phyloP scores from a whole-genome alignment of 2,888 invertebrate genomes.

The Mythimna ferrago region DNA sequence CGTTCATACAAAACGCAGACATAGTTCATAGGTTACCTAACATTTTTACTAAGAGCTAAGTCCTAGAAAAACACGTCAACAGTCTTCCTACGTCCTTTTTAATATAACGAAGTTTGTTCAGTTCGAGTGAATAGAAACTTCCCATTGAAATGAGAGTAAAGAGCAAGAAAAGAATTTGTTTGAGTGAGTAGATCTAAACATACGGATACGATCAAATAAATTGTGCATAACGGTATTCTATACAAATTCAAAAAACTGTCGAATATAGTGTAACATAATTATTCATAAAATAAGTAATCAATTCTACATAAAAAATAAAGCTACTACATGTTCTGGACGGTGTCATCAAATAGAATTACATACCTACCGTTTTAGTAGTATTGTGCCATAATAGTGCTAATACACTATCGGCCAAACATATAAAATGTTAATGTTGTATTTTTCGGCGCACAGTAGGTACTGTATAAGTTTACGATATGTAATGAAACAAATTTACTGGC shows the following conservation, averaged over 20 bases:
- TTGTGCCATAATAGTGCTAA: background rate
- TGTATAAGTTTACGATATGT: background rate
- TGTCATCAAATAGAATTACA: no score
- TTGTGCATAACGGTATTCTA: background rate
- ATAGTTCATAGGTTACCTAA: background rate
- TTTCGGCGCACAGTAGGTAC: background rate
- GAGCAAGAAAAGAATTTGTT: slow-evolving; percentile 4
- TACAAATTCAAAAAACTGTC: background rate
- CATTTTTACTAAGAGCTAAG: background rate
- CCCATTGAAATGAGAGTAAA: slow-evolving; percentile 9
- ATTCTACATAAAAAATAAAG: background rate
- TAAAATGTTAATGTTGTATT: background rate
- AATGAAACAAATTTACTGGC: background rate
- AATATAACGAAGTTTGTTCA: slow-evolving; percentile 18
- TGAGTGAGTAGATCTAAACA: slow-evolving; percentile 1
- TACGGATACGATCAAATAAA: background rate
- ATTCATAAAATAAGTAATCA: background rate
- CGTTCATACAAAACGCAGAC: background rate
- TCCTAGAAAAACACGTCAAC: slow-evolving; percentile 13
- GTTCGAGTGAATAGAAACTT: slow-evolving; percentile 21
- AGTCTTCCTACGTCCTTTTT: background rate
- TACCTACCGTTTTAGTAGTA: background rate
- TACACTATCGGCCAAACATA: background rate
- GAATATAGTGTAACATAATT: background rate
- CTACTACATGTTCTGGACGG: no score